phyloP scores from a whole-genome alignment of 2,113 vertebrate genomes.

The Corythoichthys haematopterus region DNA sequence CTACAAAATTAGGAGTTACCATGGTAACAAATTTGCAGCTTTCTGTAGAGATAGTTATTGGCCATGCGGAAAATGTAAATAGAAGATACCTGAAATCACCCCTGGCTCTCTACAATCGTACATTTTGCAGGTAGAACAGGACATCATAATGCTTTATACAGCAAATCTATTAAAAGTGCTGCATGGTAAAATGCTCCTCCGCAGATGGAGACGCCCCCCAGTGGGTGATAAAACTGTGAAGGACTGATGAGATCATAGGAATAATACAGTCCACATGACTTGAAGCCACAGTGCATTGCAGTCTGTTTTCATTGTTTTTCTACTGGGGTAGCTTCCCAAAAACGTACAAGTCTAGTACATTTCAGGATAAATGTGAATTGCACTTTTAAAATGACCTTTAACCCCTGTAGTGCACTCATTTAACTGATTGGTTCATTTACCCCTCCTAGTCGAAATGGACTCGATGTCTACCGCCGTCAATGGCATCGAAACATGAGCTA shows the following conservation, averaged over 20 bases:
- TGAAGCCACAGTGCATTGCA: background rate
- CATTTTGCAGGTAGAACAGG: conserved; percentile 16
- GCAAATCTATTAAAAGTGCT: conserved; percentile 24
- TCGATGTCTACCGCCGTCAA: no score
- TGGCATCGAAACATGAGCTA: no score
- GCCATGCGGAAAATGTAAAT: background rate
- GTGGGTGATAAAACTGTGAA: conserved; percentile 46
- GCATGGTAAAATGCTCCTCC: conserved; percentile 17
- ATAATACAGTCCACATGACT: conserved; percentile 48
- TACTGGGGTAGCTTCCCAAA: no score
- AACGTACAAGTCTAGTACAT: no score
- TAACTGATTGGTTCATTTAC: no score
- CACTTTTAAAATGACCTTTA: no score
- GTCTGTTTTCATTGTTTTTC: background rate
- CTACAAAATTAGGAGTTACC: background rate
- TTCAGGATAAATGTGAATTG: no score
- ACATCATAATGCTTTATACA: conserved; percentile 16
- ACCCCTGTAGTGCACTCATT: no score
- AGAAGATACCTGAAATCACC: background rate
- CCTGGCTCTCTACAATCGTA: background rate
- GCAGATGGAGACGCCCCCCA: conserved; percentile 40
- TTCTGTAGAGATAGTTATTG: background rate
- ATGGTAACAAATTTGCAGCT: background rate
- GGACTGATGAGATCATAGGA: conserved; percentile 58
- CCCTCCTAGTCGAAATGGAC: no score